Conservation (phyloP, 1,140 invertebrate genomes). For the Brachionus plicatilis region DNA sequence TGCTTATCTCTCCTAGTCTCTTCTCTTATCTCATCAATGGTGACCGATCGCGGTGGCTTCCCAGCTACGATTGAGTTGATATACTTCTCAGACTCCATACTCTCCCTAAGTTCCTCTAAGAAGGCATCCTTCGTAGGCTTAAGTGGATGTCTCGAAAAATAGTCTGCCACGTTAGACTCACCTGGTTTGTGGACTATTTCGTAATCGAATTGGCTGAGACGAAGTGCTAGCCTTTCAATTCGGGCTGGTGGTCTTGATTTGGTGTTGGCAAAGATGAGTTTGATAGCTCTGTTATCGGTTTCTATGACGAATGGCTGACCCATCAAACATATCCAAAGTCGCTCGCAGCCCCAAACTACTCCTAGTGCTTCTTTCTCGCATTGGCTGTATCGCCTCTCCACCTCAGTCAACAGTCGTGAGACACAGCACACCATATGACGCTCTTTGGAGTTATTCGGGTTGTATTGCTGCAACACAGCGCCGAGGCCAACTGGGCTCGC, state of each 20-base stretch:
- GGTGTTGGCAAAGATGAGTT: background rate
- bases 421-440: slow-evolving; percentile 44
- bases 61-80: background rate
- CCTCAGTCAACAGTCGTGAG: slow-evolving; percentile 37
- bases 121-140: background rate
- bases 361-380: slow-evolving; percentile 47
- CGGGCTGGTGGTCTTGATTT: background rate
- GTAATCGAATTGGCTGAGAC: background rate
- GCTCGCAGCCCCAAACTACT: background rate
- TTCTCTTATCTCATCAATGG: background rate
- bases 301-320: background rate
- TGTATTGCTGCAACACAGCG: slow-evolving; percentile 54
- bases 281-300: background rate
- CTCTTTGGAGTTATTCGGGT: slow-evolving; percentile 40
- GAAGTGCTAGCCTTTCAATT: background rate
- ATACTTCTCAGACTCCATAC: background rate
- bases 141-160: background rate
- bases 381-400: slow-evolving; percentile 46
- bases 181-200: background rate
- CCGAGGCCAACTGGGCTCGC: slow-evolving; percentile 52
- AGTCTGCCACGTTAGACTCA: background rate
- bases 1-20: background rate
- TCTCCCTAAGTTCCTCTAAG: background rate
- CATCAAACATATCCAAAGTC: background rate
- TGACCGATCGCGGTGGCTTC: background rate